phyloP scores from a whole-genome alignment of 2,888 invertebrate genomes.

The Andrena fulva region DNA sequence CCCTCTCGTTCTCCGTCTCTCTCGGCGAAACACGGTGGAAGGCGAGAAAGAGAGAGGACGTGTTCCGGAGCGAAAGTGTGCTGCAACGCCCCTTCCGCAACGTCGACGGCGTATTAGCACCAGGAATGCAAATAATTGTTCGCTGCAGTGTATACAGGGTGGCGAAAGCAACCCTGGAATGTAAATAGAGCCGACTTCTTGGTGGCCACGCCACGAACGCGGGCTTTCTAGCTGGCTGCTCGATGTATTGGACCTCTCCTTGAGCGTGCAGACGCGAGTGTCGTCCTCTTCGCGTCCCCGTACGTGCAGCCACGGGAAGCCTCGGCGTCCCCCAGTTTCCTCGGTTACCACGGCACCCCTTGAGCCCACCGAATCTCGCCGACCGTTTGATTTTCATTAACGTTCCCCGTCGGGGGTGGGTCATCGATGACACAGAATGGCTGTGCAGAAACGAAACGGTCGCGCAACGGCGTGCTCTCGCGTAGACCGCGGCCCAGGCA shows the following conservation, averaged over 20 bases:
- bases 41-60: conserved; percentile 6
- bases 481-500: too few relatives aligned
- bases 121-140: conserved; percentile 83
- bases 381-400: conserved; percentile 50
- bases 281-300: neutral
- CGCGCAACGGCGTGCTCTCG: too few relatives aligned
- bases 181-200: conserved; percentile 79
- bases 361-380: conserved; percentile 37
- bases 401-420: neutral
- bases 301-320: conserved; percentile 4
- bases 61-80: conserved; percentile 52
- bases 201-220: conserved; percentile 43
- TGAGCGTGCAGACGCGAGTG: neutral
- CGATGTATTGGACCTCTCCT: conserved; percentile 45
- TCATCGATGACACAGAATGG: neutral
- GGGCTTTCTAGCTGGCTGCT: conserved; percentile 15
- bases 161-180: conserved; percentile 77
- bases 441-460: neutral
- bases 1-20: neutral
- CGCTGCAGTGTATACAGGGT: conserved; percentile 71
- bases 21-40: neutral
- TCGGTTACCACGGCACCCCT: conserved; percentile 30
- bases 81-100: conserved; percentile 65
- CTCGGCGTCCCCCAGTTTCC: conserved; percentile 34
- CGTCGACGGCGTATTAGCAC: conserved; percentile 68